phyloP scores from a whole-genome alignment of 2,113 vertebrate species.

The Pan paniscus region DNA sequence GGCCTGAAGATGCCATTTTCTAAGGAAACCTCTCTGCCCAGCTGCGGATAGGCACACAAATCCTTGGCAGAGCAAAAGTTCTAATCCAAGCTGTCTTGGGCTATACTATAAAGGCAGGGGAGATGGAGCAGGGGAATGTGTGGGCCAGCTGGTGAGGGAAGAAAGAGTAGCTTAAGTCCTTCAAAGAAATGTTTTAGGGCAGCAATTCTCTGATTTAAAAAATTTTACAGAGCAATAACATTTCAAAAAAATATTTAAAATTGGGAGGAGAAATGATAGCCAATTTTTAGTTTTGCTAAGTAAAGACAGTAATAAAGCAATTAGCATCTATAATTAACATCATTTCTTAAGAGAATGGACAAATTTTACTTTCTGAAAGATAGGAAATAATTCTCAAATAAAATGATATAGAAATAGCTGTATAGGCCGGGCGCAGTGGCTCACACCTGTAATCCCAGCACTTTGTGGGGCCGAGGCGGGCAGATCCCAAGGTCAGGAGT shows the following conservation, averaged over 20 bases:
- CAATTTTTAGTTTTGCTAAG: background rate
- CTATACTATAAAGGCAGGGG: background rate
- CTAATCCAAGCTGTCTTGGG: background rate
- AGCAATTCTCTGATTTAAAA: background rate
- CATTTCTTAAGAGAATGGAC: background rate
- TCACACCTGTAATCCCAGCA: too few species aligned
- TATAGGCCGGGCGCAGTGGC: too few species aligned
- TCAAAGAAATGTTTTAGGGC: background rate
- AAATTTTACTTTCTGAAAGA: background rate
- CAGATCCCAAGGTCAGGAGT: too few species aligned
- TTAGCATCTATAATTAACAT: background rate
- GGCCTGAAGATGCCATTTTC: background rate
- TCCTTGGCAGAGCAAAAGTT: background rate
- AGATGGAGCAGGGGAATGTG: background rate
- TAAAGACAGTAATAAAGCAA: background rate
- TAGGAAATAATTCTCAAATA: background rate
- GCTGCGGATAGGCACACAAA: background rate
- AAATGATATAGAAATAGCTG: background rate
- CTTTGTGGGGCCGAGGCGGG: too few species aligned
- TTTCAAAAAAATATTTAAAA: background rate
- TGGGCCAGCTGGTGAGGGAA: background rate
- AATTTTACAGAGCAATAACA: background rate
- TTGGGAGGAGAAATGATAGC: background rate
- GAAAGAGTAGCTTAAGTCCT: background rate
- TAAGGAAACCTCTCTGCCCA: background rate